phyloP scores from a whole-genome alignment of 2,888 invertebrate species.

The Thymelicus sylvestris region DNA sequence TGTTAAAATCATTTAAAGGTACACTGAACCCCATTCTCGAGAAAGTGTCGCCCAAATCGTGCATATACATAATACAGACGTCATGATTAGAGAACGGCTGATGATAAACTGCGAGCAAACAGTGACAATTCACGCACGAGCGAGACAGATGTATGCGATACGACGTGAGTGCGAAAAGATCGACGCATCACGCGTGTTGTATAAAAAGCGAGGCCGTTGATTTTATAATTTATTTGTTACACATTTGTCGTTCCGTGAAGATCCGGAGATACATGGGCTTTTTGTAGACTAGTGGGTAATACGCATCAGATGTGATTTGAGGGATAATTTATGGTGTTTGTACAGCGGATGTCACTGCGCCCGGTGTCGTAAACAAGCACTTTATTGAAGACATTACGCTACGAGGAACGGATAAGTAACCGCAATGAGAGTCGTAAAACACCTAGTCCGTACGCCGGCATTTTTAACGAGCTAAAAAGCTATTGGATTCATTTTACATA shows the following conservation, averaged over 20 bases:
- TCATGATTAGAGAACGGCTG: constrained; percentile 72
- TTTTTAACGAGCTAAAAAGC: constrained; percentile 30
- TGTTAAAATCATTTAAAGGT: constrained; percentile 51
- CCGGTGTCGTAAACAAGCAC: constrained; percentile 69
- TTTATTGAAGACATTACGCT: constrained; percentile 52
- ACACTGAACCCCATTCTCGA: constrained; percentile 67
- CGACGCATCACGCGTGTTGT: constrained; percentile 59
- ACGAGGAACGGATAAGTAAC: constrained; percentile 56
- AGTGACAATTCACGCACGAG: constrained; percentile 66
- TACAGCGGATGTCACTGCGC: constrained; percentile 70
- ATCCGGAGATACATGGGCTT: constrained; percentile 82
- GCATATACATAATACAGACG: constrained; percentile 67
- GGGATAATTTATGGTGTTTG: constrained; percentile 81
- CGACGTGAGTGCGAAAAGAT: constrained; percentile 55
- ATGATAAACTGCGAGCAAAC: constrained; percentile 73
- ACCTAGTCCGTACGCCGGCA: constrained; percentile 16
- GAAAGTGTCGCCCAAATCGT: constrained; percentile 56
- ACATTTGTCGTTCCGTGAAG: constrained; percentile 85
- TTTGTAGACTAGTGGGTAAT: constrained; percentile 77
- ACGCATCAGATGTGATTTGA: constrained; percentile 82
- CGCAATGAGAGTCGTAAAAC: constrained; percentile 51
- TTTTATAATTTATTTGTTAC: constrained; percentile 85
- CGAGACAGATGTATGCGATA: constrained; percentile 54
- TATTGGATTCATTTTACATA: constrained; percentile 21
- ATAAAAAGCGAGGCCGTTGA: constrained; percentile 81